Base-by-base conservation (phyloP, 2,113 vertebrate species). In the Jaculus jaculus region DNA sequence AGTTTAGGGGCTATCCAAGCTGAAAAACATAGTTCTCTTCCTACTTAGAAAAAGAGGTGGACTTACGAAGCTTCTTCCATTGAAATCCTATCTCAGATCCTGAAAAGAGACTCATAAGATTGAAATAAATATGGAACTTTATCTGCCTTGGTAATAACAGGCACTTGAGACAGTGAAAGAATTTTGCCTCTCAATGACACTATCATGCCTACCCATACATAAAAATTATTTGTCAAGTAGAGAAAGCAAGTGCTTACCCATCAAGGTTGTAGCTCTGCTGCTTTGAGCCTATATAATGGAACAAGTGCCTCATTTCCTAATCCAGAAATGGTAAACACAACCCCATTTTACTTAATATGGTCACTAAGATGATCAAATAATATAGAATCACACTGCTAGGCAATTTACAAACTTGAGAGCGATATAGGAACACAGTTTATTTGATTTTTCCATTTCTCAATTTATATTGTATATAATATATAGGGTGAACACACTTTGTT, bases 21-120 rank as follows among this genome's bases (percentile, higher is more conserved):
- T 61, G 23, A 77, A 93, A 71, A 84, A 71, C 58, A 26, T 71
- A 37, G 75, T 81, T 86, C 42, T 51, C 32, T 79, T 83, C 3
- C 42, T 80, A 47, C 75, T 87, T 92, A 82, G 34, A 16, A 37
- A 79, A 23, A 61, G 3, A 86, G 6, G 9, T 47, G 42, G 71
- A 0, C 85, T 6, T 12, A 20, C 54, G 54, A 77, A 4, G 24
- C 26, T 83, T 93, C 7, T 87, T 15, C 37, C n/a, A 58, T 17
- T 12, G 71, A 95, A 95, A 92, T 77, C 37, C 37, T 39, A 88
- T 87, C 85, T 90, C 9, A 63, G 77, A 92, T 30, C 20, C 61
- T 84, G 26, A 77, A 72, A 83, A 84, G 32, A 63, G 51, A 92
- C 32, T 3, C 51, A n/a, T 2, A 0, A 20, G 9, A 28, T 26